Base-by-base conservation (phyloP, 2,888 invertebrate species). In the Stomorhina lunata region DNA sequence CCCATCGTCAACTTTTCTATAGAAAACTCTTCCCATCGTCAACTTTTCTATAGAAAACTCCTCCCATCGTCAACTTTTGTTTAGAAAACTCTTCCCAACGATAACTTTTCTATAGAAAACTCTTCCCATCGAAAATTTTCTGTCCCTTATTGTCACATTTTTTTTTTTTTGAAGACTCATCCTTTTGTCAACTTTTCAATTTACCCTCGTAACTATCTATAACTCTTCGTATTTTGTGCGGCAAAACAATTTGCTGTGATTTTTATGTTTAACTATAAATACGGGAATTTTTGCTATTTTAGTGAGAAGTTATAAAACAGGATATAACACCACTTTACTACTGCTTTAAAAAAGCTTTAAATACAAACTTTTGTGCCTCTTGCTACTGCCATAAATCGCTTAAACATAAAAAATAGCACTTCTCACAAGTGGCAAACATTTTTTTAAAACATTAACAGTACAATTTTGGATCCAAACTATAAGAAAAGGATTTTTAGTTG, bases 401-500 rank as follows among this genome's bases (percentile, higher is more conserved):
- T 32, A 20, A 43, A 7, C 27, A 45, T 22, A 71, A 45, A 63
- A 73, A 43, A 61, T 55, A 20, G 53, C 66, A 61, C 59, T 77
- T 43, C 32, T 65, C 57, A 50, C 43, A 81, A 72, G 77, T 81
- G 72, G 37, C 71, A 77, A 63, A 45, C 53, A 53, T 34, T 57
- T 57, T 57, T 25, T 50, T 50, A n/a, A 27, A 68, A 53, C 40
- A 40, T 40, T 43, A 57, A 71, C 45, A 32, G 34, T 45, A 71
- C 22, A 10, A 22, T 55, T 69, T 27, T n/a, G 20, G 25, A 34
- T 43, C 61, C 32, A 34, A 27, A 48, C 63, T 66, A 12, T 48
- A 27, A 17, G 29, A 55, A 40, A 59, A 50, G 25, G 20, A 20
- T 45, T 79, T 73, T 71, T 53, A 32, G 22, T 63, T 68, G n/a